Base-by-base conservation (phyloP, 2,888 invertebrate species). In the Callosobruchus maculatus region DNA sequence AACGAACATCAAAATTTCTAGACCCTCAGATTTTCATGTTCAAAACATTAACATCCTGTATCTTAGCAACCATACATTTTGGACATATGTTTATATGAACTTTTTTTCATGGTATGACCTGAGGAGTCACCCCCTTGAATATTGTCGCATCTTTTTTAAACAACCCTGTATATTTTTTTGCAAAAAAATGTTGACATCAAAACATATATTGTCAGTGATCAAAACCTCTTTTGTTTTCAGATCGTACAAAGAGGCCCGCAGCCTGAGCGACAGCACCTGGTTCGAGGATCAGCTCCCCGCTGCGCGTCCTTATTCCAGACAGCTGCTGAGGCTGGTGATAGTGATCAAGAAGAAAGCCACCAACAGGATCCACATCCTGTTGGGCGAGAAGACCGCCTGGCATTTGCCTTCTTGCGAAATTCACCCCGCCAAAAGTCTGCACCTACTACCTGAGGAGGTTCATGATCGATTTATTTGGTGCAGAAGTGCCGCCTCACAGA, bases 401-500 rank as follows among this genome's bases (percentile, higher is more conserved):
- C 96, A 97, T 88, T 91, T 97, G 80, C 97, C 97, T 26, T 91
- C 93, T 20, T 96, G 95, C 84, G 96, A 97, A 88, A 92, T 97
- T 77, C 94, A 96, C 88, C 96, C 96, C 49, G 91, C 92, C 68
- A 93, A 94, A 84, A 96, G 94, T 87, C 87, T 97, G 21, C 95
- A 97, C 87, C n/a, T n/a, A n/a, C n/a, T n/a, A n/a, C n/a, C 87
- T 97, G 77, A 91, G 95, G 79, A 93, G 93, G 85, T 97, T 96
- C 85, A 95, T 97, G 95, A 93, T 95, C 77, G 95, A 97, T 87
- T 91, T 97, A 83, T 97, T 97, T 89, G 96, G 96, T 22, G 93
- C 94, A 73, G 95, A 94, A 84, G 91, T 96, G 26, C 94, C 95
- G 0, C 92, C 93, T 77, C 97, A 97, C 85, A 90, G 94, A 80